Evolutionary conservation across 2,888 invertebrate genomes (phyloP).

Genomic region (Sphaeridia pumilis): DNA sequence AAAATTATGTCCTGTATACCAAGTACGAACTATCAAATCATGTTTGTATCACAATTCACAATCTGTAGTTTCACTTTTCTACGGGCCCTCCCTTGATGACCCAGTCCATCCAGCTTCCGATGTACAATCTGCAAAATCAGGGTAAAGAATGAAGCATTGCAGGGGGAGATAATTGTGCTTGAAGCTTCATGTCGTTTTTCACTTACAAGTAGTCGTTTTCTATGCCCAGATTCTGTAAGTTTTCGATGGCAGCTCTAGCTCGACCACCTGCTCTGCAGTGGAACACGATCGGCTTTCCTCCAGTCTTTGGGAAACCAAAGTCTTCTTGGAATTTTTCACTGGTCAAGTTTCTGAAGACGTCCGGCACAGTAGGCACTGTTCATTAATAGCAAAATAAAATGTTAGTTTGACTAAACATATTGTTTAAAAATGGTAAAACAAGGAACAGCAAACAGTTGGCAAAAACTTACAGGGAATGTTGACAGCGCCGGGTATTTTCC

Average conservation of each 20-base stretch:
- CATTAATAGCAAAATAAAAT: not conserved
- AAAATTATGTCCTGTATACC: too few relatives aligned
- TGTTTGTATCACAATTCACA: too few relatives aligned
- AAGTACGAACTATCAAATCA: too few relatives aligned
- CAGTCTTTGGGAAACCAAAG: slow-evolving; percentile 4
- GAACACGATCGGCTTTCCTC: slow-evolving; percentile 8
- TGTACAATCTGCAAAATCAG: slow-evolving; percentile 8
- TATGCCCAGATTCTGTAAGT: slow-evolving; percentile 4
- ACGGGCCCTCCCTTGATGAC: not conserved
- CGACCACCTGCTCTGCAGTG: slow-evolving; percentile 7
- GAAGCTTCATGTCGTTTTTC: not conserved
- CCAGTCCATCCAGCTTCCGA: slow-evolving; percentile 12
- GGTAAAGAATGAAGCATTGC: not conserved
- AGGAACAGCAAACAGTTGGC: not conserved
- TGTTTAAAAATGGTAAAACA: not conserved
- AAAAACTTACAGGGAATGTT: slow-evolving; percentile 31
- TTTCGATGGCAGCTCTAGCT: slow-evolving; percentile 12
- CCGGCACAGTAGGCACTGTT: slow-evolving; percentile 13
- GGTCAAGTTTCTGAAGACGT: slow-evolving; percentile 10
- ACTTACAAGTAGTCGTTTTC: slow-evolving; percentile 9
- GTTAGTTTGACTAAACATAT: not conserved
- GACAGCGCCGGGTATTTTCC: slow-evolving; percentile 31
- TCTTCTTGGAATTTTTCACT: slow-evolving; percentile 5
- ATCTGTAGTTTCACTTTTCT: not conserved
- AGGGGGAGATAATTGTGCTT: too few relatives aligned